Conservation (phyloP, 2,797 vertebrate genomes). For the Falco rusticolus region DNA sequence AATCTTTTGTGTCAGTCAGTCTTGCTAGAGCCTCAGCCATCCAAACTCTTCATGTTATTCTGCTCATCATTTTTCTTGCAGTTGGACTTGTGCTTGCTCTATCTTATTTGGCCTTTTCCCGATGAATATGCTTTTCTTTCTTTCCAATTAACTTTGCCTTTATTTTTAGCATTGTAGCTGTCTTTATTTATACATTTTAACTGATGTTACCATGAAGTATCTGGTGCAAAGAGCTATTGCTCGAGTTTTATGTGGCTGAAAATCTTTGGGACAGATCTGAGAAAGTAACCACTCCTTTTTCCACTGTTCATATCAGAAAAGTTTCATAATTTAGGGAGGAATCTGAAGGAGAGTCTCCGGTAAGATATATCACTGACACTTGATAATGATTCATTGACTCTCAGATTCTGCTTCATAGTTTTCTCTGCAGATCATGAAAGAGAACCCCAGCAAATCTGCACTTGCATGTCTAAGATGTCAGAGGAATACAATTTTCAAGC, state of each 20-base stretch:
- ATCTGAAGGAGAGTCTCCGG: neutral
- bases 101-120: conserved; percentile 20
- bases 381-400: neutral
- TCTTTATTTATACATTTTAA: neutral
- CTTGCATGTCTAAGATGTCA: neutral
- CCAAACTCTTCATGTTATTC: neutral
- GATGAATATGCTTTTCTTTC: conserved; percentile 25
- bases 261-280: neutral
- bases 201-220: neutral
- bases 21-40: conserved; percentile 21
- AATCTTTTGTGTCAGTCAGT: neutral
- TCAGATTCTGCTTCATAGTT: neutral
- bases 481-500: neutral
- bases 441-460: neutral
- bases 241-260: neutral
- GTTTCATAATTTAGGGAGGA: neutral
- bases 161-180: neutral
- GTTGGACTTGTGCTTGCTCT: conserved; percentile 23
- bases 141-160: conserved; percentile 1
- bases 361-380: neutral
- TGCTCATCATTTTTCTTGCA: conserved; percentile 29
- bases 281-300: conserved; percentile 10
- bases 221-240: neutral
- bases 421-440: neutral
- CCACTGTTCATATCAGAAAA: neutral